Evolutionary conservation across 92 coral and sea anemone genomes (phyloP), one percentile per base, ranked within the genome.

Genomic region (Pocillopora meandrina): DNA sequence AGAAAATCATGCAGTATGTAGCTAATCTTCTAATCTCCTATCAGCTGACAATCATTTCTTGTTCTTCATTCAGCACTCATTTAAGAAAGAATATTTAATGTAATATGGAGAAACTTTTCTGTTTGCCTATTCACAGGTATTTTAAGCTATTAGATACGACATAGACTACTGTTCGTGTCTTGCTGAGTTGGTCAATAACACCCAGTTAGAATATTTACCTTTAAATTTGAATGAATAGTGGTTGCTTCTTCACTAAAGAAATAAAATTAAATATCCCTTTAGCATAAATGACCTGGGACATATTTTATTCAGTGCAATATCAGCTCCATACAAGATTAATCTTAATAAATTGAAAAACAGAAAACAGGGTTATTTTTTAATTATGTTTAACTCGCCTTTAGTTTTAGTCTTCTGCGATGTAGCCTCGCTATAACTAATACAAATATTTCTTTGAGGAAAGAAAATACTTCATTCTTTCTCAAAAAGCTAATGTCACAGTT

Each of bases 41-140:
- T 19, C 70, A 21, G 14, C 34, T 71, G 35, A 9, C 26, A 66
- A 35, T 23, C 21, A 65, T 67, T 66, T 26, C 5, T 8, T 19
- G 52, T 81, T 60, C 64, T 58, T 70, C 71, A 65, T 71, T 71
- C 57, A 68, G 42, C 56, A 9, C 68, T 71, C 35, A 81, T 81
- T 81, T 36, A 20, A 18, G 77, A 65, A 61, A 42, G 61, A 59
- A 81, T 60, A 71, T 61, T 81, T 81, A 81, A 81, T 71, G 77
- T 20, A 36, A 58, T 81, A 81, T 74, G 16, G 47, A 26, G 23
- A 70, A 81, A 77, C 77, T 71, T 81, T 20, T 35, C 20, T 81
- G 17, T 33, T 58, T 14, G 35, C 77, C 15, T 66, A 71, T 59
- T 71, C 61, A 42, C 58, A 9, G 69, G 23, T 66, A 33, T 70